A percentile compares a stretch with the other conserved stretches of the same genome.
Evolutionary conservation across 2,113 vertebrate species (phyloP).

Genomic region (Leptocoma aspasia): DNA sequence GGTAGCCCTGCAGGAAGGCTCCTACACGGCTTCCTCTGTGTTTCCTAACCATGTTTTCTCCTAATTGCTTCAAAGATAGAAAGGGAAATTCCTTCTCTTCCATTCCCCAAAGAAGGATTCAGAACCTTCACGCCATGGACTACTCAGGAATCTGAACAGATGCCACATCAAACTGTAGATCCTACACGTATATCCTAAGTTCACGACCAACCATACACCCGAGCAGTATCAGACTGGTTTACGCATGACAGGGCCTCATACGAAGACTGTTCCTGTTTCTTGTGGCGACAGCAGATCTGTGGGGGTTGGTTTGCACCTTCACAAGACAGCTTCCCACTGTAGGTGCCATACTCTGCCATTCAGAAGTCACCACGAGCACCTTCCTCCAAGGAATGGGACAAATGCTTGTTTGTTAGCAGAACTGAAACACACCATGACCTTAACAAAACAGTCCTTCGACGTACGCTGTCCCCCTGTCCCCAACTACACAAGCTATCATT

Average conservation of each 20-base stretch:
- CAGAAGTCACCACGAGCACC: background rate
- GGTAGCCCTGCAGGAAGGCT: background rate
- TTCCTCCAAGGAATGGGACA: background rate
- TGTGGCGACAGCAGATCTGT: background rate
- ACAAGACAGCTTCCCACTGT: accelerated
- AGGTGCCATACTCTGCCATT: background rate
- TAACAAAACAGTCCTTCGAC: background rate
- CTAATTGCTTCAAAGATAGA: background rate
- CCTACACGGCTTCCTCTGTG: background rate
- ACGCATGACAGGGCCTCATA: background rate
- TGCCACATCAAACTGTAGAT: background rate
- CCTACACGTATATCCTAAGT: background rate
- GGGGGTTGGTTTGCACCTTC: background rate
- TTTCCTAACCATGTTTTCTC: background rate
- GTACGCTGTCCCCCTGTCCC: accelerated
- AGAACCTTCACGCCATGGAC: background rate
- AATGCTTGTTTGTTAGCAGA: background rate
- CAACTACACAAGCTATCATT: background rate
- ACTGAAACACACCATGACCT: background rate
- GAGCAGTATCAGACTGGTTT: background rate
- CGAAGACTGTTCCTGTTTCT: background rate
- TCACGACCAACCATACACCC: background rate
- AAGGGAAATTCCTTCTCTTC: background rate
- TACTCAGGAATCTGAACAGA: background rate
- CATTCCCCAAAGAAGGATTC: background rate